Conservation (phyloP, 2,888 invertebrate species). For the Drosophila putrida region DNA sequence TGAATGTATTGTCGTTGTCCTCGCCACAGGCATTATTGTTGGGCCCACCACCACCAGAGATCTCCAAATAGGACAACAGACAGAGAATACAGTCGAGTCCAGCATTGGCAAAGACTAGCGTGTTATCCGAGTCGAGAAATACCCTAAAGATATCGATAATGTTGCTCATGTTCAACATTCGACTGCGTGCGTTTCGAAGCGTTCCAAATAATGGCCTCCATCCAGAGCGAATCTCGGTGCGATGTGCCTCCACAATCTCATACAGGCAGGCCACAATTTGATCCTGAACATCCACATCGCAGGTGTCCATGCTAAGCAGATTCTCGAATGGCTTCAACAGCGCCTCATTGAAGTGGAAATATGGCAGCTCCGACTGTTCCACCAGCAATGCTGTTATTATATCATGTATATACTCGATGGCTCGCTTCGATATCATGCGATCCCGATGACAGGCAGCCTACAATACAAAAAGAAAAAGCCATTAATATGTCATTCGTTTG, state of each 20-base stretch:
- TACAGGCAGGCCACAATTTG: conserved; percentile 97
- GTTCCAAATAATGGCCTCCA: conserved; percentile 98
- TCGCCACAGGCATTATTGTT: conserved; percentile 86
- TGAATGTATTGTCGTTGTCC: conserved; percentile 86
- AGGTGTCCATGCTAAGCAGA: conserved; percentile 95
- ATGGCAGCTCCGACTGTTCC: conserved; percentile 94
- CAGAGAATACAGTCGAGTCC: conserved; percentile 97
- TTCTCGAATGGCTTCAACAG: conserved; percentile 98
- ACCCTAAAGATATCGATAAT: conserved; percentile 96
- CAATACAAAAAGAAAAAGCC: conserved; percentile 34
- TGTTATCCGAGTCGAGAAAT: conserved; percentile 96
- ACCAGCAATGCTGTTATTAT: conserved; percentile 94
- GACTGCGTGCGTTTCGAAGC: conserved; percentile 92
- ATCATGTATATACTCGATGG: conserved; percentile 96
- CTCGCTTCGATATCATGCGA: conserved; percentile 94
- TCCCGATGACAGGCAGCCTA: conserved; percentile 97
- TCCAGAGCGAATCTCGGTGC: conserved; percentile 96
- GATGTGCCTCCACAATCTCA: conserved; percentile 97
- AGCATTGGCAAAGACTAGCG: conserved; percentile 96
- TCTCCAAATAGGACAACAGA: conserved; percentile 88
- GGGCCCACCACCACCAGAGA: conserved; percentile 88
- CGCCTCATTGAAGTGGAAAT: conserved; percentile 98
- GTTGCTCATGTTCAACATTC: conserved; percentile 87
- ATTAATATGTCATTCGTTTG: not conserved
- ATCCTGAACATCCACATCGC: conserved; percentile 94